A percentile compares a stretch with the other conserved stretches of the same genome.
Conservation (phyloP, 1,140 invertebrate species). For the Drosophila arawakana region DNA sequence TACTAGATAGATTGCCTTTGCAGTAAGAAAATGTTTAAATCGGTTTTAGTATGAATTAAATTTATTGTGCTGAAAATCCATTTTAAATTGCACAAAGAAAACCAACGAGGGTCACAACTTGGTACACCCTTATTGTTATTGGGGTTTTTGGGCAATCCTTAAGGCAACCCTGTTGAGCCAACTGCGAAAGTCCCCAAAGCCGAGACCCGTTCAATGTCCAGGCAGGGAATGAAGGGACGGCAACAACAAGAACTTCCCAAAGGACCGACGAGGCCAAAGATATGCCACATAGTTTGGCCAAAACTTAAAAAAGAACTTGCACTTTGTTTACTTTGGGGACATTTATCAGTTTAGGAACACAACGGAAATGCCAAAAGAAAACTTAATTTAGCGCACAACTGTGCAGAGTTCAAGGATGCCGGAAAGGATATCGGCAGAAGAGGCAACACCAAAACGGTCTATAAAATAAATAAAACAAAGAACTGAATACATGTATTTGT, state of each 20-base stretch:
- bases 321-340: constrained; percentile 79
- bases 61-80: constrained; percentile 8
- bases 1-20: neutral
- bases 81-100: constrained; percentile 11
- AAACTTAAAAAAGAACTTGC: constrained; percentile 81
- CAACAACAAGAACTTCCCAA: constrained; percentile 24
- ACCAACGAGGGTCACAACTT: neutral
- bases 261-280: constrained; percentile 50
- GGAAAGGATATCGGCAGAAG: constrained; percentile 64
- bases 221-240: neutral
- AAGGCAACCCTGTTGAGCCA: constrained; percentile 56
- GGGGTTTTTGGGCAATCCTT: constrained; percentile 6
- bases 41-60: neutral
- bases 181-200: constrained; percentile 63
- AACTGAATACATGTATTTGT: constrained; percentile 21
- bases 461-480: constrained; percentile 80
- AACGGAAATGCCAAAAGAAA: constrained; percentile 63
- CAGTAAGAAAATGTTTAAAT: neutral
- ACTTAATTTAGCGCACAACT: constrained; percentile 80
- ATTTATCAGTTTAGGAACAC: constrained; percentile 65
- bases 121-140: neutral
- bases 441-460: constrained; percentile 66
- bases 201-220: constrained; percentile 19
- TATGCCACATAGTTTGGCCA: constrained; percentile 68
- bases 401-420: constrained; percentile 72